Conservation (phyloP, 2,888 invertebrate genomes). For the Pristionchus maxplancki region DNA sequence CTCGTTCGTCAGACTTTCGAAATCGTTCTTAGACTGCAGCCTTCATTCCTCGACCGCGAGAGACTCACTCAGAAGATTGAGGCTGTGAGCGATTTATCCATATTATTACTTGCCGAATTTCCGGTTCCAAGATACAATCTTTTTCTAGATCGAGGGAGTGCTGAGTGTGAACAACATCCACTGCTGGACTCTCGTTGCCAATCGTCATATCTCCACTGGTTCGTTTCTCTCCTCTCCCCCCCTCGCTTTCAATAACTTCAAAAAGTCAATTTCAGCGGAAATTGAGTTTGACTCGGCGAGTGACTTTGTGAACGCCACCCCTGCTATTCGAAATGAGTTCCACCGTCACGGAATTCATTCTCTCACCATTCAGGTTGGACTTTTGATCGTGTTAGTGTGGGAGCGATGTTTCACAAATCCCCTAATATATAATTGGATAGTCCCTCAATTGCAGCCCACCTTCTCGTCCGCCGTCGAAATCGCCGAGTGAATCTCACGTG, state of each 20-base stretch:
- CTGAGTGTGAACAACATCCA: slow-evolving; percentile 80
- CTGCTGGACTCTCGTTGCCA: slow-evolving; percentile 80
- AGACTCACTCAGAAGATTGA: slow-evolving; percentile 69
- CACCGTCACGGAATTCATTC: slow-evolving; percentile 81
- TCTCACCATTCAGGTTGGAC: slow-evolving; percentile 79
- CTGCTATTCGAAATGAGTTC: slow-evolving; percentile 79
- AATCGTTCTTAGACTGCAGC: slow-evolving; percentile 96
- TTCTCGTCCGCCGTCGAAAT: not conserved
- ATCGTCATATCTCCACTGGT: slow-evolving; percentile 77
- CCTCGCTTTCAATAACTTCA: slow-evolving; percentile 10
- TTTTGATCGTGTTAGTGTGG: not conserved
- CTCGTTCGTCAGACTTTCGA: slow-evolving; percentile 91
- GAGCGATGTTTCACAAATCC: not conserved
- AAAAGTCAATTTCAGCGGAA: slow-evolving; percentile 69
- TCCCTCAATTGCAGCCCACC: not conserved
- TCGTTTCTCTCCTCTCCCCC: not conserved
- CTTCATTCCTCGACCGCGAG: slow-evolving; percentile 91
- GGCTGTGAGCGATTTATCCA: slow-evolving; percentile 57
- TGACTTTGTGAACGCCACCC: slow-evolving; percentile 79
- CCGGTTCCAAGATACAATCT: not conserved
- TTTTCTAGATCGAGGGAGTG: slow-evolving; percentile 79
- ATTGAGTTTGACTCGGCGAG: slow-evolving; percentile 78
- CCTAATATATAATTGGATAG: not conserved
- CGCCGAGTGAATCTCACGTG: slow-evolving; percentile 19
- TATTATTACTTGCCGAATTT: no score